Conservation (phyloP, 1,140 invertebrate species). For the Zaprionus vittiger region DNA sequence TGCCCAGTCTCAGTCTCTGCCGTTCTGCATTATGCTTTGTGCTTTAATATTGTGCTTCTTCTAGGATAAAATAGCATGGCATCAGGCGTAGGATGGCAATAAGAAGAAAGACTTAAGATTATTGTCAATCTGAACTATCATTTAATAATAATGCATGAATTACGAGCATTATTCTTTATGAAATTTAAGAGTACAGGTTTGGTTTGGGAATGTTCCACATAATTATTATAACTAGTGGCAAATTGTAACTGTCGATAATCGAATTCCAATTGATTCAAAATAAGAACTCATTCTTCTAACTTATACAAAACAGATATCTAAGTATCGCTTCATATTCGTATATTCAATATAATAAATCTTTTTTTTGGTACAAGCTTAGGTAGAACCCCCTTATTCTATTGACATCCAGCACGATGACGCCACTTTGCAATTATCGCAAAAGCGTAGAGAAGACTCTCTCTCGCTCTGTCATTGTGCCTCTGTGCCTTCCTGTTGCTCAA, state of each 20-base stretch:
- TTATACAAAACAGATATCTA: neutral
- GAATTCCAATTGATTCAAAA: neutral
- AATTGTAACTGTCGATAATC: neutral
- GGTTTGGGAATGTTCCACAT: no score
- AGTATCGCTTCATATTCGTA: neutral
- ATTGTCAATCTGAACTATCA: no score
- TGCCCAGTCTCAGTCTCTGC: neutral
- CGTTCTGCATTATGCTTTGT: slow-evolving; percentile 9
- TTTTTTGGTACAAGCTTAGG: neutral
- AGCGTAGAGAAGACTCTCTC: slow-evolving; percentile 33
- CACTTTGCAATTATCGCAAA: slow-evolving; percentile 30
- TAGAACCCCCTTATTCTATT: neutral
- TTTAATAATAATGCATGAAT: no score
- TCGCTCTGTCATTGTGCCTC: neutral
- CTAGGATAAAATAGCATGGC: neutral
- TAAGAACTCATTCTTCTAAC: neutral
- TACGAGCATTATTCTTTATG: no score
- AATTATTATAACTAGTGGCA: no score
- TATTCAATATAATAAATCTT: neutral
- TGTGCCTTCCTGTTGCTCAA: slow-evolving; percentile 34
- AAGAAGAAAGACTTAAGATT: no score
- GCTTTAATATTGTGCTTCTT: neutral
- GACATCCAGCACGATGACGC: slow-evolving; percentile 24
- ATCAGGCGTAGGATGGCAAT: neutral
- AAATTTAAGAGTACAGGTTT: no score